Evolutionary conservation across 2,888 invertebrate genomes (phyloP), one percentile per base, ranked within the genome.

Genomic region (Daptonema setosum): DNA sequence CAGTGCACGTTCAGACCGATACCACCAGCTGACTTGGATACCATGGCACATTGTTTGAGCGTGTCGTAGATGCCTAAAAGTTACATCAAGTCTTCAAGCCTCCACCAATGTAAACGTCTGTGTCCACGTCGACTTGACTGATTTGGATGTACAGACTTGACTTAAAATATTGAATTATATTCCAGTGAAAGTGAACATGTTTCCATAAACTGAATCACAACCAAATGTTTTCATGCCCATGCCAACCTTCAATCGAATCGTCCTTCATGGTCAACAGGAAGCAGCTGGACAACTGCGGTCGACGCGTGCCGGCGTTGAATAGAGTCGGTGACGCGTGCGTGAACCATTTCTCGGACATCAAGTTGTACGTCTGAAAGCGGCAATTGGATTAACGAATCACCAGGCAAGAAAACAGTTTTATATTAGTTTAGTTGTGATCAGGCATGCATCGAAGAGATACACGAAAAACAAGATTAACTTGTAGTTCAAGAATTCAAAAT

Each of bases 321-420:
- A 97, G 77, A 1, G 97, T 97, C 0, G 97, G 93, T 29, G 91
- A 90, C 2, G 93, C 95, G 74, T 97, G 95, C 0, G 91, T 97
- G 70, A 97, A 97, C 77, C 85, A 93, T 65, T 83, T 74, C 70
- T 91, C 88, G 0, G 95, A 95, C 63, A 97, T 74, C 59, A 86
- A 77, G 71, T 97, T 88, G 73, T 97, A 97, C 0, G 95, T 93
- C 75, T 74, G 63, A 20, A 64, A 61, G 24, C 8, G 43, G 3
- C 24, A n/a, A 3, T 11, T 8, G 25, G 45, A 11, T 2, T 45
- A 11, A 20, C n/a, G n/a, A 45, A 2, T 20, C 3, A 22, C 3
- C 8, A 45, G 2, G 8, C 45, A 2, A 20, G 45, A 45, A 45
- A 20, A 8, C n/a, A n/a, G n/a, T n/a, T n/a, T n/a, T n/a, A n/a